Evolutionary conservation across 2,797 vertebrate species (phyloP).

Genomic region (Botia almorhae): DNA sequence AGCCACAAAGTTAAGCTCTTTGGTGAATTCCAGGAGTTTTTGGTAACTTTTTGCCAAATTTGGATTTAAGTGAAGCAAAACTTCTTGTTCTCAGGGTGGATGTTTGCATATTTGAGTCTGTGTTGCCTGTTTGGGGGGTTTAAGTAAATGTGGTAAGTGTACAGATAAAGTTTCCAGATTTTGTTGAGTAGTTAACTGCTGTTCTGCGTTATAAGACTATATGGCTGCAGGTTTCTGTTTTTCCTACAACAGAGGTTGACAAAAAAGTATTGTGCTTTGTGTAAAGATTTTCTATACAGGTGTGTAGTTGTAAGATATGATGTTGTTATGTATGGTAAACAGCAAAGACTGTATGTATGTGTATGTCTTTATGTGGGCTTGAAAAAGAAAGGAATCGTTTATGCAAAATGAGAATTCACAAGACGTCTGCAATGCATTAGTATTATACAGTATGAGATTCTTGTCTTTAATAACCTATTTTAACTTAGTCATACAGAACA

Average conservation of each 20-base stretch:
- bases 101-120: constrained; percentile 24
- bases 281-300: constrained; percentile 16
- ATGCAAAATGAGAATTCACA: neutral
- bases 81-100: neutral
- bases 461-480: constrained; percentile 21
- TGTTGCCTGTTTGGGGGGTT: neutral
- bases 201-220: constrained; percentile 10
- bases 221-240: neutral
- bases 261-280: constrained; percentile 21
- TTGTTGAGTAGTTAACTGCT: neutral
- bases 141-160: constrained; percentile 47
- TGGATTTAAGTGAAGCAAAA: constrained; percentile 12
- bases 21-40: constrained; percentile 44
- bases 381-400: neutral
- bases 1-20: constrained; percentile 43
- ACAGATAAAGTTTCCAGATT: neutral
- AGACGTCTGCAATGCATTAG: constrained; percentile 6
- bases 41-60: neutral
- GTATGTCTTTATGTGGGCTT: constrained; percentile 19
- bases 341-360: neutral
- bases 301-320: neutral
- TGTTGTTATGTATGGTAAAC: constrained; percentile 7
- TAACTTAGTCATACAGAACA: constrained; percentile 27
- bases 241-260: neutral
- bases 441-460: constrained; percentile 10